Conservation (phyloP, 2,797 vertebrate species). For the Austrolebias charrua region DNA sequence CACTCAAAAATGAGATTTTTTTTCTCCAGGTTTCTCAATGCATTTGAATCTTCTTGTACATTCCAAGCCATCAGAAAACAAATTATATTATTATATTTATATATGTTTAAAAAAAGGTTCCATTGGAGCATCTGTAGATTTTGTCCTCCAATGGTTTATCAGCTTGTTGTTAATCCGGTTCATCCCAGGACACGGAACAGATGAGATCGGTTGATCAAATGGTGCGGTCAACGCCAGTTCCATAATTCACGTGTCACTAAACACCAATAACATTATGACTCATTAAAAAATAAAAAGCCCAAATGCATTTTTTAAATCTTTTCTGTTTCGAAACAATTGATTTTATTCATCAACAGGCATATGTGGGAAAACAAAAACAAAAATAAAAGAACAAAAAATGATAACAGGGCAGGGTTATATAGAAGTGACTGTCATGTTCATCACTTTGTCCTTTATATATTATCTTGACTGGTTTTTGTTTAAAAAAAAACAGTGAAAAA, state of each 20-base stretch:
- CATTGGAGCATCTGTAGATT: conserved; percentile 50
- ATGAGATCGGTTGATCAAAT: conserved; percentile 50
- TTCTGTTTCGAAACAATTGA: conserved; percentile 62
- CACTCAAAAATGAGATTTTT: conserved; percentile 80
- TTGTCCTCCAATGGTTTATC: conserved; percentile 49
- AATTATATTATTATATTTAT: conserved; percentile 8
- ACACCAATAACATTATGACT: conserved; percentile 58
- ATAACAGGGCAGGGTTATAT: conserved; percentile 63
- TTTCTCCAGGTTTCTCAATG: conserved; percentile 54
- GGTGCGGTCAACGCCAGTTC: conserved; percentile 46
- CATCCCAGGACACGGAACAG: conserved; percentile 65
- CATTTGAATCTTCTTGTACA: conserved; percentile 75
- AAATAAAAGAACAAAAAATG: conserved; percentile 60
- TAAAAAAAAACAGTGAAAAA: conserved; percentile 60
- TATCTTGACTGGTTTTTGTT: conserved; percentile 65
- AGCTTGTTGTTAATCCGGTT: conserved; percentile 52
- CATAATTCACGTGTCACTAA: conserved; percentile 59
- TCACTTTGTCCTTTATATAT: conserved; percentile 65
- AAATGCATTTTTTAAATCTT: conserved; percentile 51
- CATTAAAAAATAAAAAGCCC: conserved; percentile 61
- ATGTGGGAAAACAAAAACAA: conserved; percentile 40
- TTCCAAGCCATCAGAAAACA: conserved; percentile 79
- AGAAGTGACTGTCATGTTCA: conserved; percentile 64
- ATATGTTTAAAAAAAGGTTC: conserved; percentile 55
- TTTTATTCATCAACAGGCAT: conserved; percentile 75